These are phyloP conservation scores for Stenolophus ochropezus DNA, from an alignment of 2,888 invertebrate genomes.

Conservation along the genomic window DNA sequence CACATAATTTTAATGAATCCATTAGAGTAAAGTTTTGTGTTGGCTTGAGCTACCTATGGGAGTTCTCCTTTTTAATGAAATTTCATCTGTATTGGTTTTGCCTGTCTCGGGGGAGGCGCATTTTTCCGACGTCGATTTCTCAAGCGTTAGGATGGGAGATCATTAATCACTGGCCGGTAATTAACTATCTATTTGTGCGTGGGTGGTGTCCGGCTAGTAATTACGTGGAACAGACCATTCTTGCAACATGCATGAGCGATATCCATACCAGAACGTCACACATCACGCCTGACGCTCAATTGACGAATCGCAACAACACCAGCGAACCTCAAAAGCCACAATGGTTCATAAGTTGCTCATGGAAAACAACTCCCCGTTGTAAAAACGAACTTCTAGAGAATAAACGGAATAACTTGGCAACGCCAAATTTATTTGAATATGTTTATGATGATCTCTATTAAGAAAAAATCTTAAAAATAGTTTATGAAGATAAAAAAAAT, in stretches of 20 bases:
- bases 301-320: conserved; percentile 4
- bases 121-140: background rate
- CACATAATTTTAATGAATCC: background rate
- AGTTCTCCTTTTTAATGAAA: background rate
- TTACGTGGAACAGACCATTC: conserved; percentile 29
- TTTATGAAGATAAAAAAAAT: too few relatives aligned
- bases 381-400: too few relatives aligned
- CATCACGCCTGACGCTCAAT: conserved; percentile 4
- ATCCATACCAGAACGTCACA: conserved; percentile 25
- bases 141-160: background rate
- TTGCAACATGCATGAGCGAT: conserved; percentile 26
- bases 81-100: background rate
- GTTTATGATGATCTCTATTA: too few relatives aligned
- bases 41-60: background rate
- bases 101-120: background rate
- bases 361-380: too few relatives aligned
- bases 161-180: conserved; percentile 11
- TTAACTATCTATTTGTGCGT: conserved; percentile 29
- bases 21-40: background rate
- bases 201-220: conserved; percentile 13
- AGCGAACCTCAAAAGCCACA: background rate
- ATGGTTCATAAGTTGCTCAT: too few relatives aligned
- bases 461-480: too few relatives aligned
- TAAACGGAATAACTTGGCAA: too few relatives aligned
- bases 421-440: too few relatives aligned